These are phyloP conservation scores for Acanthosoma haemorrhoidale DNA, from an alignment of 2,888 invertebrate species.

Conservation along the genomic window DNA sequence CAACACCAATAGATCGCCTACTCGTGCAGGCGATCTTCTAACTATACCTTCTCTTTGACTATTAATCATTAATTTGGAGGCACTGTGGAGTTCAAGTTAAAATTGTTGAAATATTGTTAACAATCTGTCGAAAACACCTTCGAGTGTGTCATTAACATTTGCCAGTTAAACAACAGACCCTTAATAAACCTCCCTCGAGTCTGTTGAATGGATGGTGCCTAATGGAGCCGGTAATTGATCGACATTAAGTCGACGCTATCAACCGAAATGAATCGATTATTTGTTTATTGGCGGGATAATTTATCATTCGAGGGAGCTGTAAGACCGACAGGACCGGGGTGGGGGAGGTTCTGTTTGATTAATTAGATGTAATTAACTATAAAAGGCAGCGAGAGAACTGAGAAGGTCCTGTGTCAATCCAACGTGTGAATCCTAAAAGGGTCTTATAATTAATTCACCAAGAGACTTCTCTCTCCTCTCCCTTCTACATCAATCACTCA, in stretches of 20 bases:
- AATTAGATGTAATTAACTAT: not conserved
- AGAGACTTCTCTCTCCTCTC: not conserved
- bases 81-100: too few relatives aligned
- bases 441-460: not conserved
- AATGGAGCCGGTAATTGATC: not conserved
- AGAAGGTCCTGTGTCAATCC: not conserved
- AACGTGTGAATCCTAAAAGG: constrained; percentile 10
- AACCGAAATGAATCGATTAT: too few relatives aligned
- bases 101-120: too few relatives aligned
- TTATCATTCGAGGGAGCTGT: not conserved
- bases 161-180: too few relatives aligned
- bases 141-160: too few relatives aligned
- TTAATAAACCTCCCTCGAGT: too few relatives aligned
- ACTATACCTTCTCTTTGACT: too few relatives aligned
- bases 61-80: too few relatives aligned
- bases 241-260: not conserved
- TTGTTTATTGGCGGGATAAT: not conserved
- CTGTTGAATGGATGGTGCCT: not conserved
- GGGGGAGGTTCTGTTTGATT: not conserved
- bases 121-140: too few relatives aligned
- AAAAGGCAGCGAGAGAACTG: not conserved
- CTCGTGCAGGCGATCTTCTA: too few relatives aligned
- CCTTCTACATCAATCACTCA: not conserved
- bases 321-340: too few relatives aligned
- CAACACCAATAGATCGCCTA: too few relatives aligned